A percentile compares a stretch with the other conserved stretches of the same genome.
Evolutionary conservation across 1,140 invertebrate species (phyloP).

Genomic region (Doryteuthis pealeii): DNA sequence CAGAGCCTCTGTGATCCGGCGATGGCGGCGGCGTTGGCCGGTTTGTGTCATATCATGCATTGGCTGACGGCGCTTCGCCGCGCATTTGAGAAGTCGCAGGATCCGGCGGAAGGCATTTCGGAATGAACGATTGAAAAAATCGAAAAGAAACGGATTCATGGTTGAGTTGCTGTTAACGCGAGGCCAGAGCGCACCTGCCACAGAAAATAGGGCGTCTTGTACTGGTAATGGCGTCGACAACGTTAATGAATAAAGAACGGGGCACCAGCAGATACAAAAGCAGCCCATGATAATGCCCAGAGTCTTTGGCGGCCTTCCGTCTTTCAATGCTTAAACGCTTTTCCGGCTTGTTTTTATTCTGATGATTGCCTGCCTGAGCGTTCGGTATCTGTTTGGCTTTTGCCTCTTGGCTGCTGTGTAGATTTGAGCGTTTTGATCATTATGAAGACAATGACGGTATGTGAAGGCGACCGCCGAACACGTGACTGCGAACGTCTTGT

Average conservation of each 20-base stretch:
- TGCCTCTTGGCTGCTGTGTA: conserved; percentile 45
- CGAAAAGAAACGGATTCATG: conserved; percentile 79
- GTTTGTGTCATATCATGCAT: conserved; percentile 24
- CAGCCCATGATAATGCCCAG: conserved; percentile 59
- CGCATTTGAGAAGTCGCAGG: conserved; percentile 46
- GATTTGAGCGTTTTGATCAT: conserved; percentile 93
- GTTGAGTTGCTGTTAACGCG: conserved; percentile 95
- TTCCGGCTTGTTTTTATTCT: conserved; percentile 34
- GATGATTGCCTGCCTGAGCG: conserved; percentile 38
- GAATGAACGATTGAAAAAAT: conserved; percentile 89
- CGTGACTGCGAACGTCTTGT: conserved; percentile 60
- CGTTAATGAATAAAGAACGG: conserved; percentile 59
- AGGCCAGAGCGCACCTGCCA: conserved; percentile 53
- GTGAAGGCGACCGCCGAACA: conserved; percentile 93
- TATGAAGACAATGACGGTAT: conserved; percentile 94
- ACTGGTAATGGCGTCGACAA: conserved; percentile 52
- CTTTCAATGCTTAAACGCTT: conserved; percentile 52
- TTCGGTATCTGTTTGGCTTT: conserved; percentile 49
- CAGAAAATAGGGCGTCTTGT: conserved; percentile 45
- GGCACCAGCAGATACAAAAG: conserved; percentile 59
- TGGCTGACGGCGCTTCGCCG: conserved; percentile 40
- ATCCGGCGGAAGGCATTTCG: conserved; percentile 75
- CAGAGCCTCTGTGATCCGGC: conserved; percentile 16
- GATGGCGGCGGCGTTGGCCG: conserved; percentile 22
- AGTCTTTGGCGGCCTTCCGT: conserved; percentile 66